These are phyloP conservation scores for Lota lota DNA, from an alignment of 2,113 vertebrate genomes.

Conservation along the genomic window DNA sequence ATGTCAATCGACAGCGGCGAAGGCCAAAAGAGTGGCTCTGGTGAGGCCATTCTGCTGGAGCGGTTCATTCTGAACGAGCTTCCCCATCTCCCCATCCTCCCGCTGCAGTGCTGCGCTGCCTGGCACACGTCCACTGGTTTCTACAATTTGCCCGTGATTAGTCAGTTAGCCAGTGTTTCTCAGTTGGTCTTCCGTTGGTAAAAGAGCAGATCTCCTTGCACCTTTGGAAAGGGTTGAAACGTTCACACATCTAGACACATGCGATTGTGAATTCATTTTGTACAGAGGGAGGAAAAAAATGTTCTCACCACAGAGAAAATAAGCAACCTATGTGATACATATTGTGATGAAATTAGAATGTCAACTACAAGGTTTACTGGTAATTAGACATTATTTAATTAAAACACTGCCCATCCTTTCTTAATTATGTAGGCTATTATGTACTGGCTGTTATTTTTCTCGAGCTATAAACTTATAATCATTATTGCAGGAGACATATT, in stretches of 20 bases:
- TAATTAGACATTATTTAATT: constrained; percentile 2
- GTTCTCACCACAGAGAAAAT: constrained; percentile 11
- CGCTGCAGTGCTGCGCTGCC: constrained; percentile 56
- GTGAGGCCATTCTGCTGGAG: constrained; percentile 38
- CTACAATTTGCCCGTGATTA: constrained; percentile 63
- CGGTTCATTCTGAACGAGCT: constrained; percentile 35
- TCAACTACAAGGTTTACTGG: neutral
- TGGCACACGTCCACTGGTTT: constrained; percentile 60
- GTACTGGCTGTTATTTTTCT: too few species aligned
- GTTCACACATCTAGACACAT: constrained; percentile 35
- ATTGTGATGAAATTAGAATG: neutral
- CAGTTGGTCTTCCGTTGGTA: constrained; percentile 54
- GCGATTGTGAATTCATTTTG: constrained; percentile 18
- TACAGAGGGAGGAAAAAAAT: constrained; percentile 7
- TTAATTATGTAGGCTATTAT: neutral
- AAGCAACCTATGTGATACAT: neutral
- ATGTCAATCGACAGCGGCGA: constrained; percentile 41
- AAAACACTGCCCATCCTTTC: neutral
- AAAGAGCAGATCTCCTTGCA: constrained; percentile 55
- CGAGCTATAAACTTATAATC: too few species aligned
- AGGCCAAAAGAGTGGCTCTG: constrained; percentile 38
- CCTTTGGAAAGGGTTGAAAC: constrained; percentile 43
- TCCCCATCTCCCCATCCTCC: constrained; percentile 42
- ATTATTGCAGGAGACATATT: too few species aligned
- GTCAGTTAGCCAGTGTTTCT: constrained; percentile 55